Evolutionary conservation across 2,113 vertebrate species (phyloP).

Genomic region (Lontra canadensis): DNA sequence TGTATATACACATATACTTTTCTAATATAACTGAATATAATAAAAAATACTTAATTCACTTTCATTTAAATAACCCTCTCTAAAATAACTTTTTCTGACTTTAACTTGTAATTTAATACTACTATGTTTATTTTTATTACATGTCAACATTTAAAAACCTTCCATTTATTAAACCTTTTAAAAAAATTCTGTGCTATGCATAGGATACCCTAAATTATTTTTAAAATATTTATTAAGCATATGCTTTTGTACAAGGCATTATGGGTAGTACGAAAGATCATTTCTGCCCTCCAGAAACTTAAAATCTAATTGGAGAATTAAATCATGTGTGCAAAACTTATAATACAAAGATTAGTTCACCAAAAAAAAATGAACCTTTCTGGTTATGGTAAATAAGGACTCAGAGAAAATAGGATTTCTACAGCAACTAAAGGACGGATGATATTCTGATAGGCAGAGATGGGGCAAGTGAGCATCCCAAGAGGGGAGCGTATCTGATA

Average conservation of each 20-base stretch:
- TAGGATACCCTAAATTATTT: not conserved
- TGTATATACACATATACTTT: not conserved
- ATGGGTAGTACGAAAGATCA: not conserved
- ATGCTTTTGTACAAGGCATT: not conserved
- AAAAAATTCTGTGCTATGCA: not conserved
- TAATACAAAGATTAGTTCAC: not conserved
- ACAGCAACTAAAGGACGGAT: constrained; percentile 17
- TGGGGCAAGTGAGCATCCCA: not conserved
- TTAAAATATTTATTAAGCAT: not conserved
- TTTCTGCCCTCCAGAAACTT: not conserved
- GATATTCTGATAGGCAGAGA: constrained; percentile 28
- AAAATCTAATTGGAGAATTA: constrained; percentile 19
- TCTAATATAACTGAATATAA: not conserved
- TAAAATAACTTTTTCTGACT: not conserved
- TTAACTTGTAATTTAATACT: not conserved
- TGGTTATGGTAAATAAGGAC: not conserved
- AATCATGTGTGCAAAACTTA: not conserved
- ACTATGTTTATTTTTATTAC: not conserved
- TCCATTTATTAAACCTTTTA: not conserved
- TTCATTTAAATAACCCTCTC: not conserved
- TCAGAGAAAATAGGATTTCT: constrained; percentile 40
- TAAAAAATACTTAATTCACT: not conserved
- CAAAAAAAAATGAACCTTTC: not conserved
- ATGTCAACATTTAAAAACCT: not conserved
- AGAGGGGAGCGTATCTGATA: constrained; percentile 16